These are phyloP conservation scores for Microdon myrmicae DNA, from an alignment of 2,888 invertebrate species.

Conservation along the genomic window DNA sequence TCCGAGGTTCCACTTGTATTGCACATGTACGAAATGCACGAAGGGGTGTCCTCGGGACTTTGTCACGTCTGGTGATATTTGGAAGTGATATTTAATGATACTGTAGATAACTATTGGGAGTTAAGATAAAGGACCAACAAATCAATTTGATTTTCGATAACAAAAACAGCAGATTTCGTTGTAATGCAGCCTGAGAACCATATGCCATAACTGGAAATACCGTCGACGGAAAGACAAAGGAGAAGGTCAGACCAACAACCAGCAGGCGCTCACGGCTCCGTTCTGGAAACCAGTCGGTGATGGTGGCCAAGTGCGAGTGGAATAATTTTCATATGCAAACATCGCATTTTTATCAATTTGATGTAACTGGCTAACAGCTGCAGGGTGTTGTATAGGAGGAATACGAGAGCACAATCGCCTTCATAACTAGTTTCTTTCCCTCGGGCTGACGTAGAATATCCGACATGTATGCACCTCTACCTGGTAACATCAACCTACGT, in stretches of 20 bases:
- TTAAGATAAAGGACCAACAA: no score
- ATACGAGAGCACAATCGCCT: constrained; percentile 13
- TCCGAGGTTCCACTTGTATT: constrained; percentile 3
- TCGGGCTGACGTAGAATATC: neutral
- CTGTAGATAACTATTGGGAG: no score
- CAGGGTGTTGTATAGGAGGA: constrained; percentile 2
- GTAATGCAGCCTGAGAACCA: no score
- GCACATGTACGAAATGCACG: no score
- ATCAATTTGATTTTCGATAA: no score
- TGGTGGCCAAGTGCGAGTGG: constrained; percentile 29
- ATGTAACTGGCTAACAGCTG: constrained; percentile 41
- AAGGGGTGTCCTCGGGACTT: no score
- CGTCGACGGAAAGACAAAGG: no score
- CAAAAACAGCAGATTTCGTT: no score
- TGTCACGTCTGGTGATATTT: no score
- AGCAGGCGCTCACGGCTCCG: no score
- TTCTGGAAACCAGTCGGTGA: constrained; percentile 16
- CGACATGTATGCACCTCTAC: constrained; percentile 25
- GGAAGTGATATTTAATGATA: no score
- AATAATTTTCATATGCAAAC: constrained; percentile 48
- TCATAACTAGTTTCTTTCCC: constrained; percentile 26
- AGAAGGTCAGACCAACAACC: constrained; percentile 1
- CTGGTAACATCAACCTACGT: constrained; percentile 8
- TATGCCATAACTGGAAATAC: no score
- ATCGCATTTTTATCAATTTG: constrained; percentile 51